These are phyloP conservation scores for Silurus lanzhouensis DNA, from an alignment of 2,797 vertebrate genomes.

Conservation along the genomic window DNA sequence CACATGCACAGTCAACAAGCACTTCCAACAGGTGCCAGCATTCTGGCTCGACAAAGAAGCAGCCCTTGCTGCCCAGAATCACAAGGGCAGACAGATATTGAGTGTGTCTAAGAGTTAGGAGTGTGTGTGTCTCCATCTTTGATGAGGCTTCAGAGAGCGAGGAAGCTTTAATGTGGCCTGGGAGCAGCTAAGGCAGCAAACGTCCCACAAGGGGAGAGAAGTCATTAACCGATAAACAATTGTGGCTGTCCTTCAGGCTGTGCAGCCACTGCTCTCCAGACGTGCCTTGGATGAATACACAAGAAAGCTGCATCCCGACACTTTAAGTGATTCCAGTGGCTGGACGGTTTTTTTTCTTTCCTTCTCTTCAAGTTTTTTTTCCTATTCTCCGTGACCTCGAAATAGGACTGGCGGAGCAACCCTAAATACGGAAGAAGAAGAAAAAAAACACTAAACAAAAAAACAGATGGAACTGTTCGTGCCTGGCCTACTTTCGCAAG, in stretches of 20 bases:
- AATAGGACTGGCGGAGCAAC: slow-evolving; percentile 49
- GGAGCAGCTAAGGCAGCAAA: slow-evolving; percentile 78
- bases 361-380: slow-evolving; percentile 18
- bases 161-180: slow-evolving; percentile 70
- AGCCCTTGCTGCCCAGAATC: slow-evolving; percentile 27
- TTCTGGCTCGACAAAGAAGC: slow-evolving; percentile 13
- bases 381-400: slow-evolving; percentile 49
- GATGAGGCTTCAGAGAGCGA: slow-evolving; percentile 72
- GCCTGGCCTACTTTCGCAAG: slow-evolving; percentile 55
- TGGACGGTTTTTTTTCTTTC: no score
- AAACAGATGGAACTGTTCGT: slow-evolving; percentile 54
- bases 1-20: neutral
- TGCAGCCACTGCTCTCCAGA: slow-evolving; percentile 57
- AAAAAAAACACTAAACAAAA: neutral
- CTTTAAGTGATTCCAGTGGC: slow-evolving; percentile 44
- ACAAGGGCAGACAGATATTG: slow-evolving; percentile 52
- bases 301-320: slow-evolving; percentile 49
- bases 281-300: slow-evolving; percentile 55
- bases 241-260: slow-evolving; percentile 74
- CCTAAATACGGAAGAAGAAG: slow-evolving; percentile 9
- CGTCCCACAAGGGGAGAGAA: slow-evolving; percentile 55
- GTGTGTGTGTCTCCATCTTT: slow-evolving; percentile 34
- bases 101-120: slow-evolving; percentile 29
- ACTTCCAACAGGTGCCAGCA: slow-evolving; percentile 35
- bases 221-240: slow-evolving; percentile 74